A percentile compares a stretch with the other conserved stretches of the same genome.
These are phyloP conservation scores for Salvator merianae DNA, from an alignment of 2,113 vertebrate species.

Conservation along the genomic window DNA sequence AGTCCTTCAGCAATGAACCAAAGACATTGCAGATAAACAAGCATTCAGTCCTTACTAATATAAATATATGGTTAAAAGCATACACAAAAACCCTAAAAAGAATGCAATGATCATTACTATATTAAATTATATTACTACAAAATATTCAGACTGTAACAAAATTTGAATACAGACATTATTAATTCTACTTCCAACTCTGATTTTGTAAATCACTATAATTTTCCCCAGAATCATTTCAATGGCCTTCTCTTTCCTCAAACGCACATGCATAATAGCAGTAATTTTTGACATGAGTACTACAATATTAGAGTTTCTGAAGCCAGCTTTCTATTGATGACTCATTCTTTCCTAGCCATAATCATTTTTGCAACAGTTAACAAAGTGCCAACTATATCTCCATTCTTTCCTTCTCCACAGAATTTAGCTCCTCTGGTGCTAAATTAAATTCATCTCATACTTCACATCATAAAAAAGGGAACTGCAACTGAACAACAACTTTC, in stretches of 20 bases:
- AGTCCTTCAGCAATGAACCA: background rate
- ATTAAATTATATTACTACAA: background rate
- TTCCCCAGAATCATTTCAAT: background rate
- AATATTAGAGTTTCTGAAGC: background rate
- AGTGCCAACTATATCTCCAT: background rate
- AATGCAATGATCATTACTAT: background rate
- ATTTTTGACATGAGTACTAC: background rate
- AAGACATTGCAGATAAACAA: background rate
- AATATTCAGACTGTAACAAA: background rate
- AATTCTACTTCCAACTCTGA: background rate
- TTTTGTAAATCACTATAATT: background rate
- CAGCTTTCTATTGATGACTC: background rate
- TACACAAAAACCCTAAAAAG: background rate
- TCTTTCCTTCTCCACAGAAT: background rate
- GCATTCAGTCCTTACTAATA: background rate
- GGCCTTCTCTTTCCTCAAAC: background rate
- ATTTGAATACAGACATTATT: background rate
- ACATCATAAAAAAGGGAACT: background rate
- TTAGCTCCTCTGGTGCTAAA: background rate
- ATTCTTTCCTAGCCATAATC: slow-evolving; percentile 4
- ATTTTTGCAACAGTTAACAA: slow-evolving; percentile 13
- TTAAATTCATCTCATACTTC: background rate
- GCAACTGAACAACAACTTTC: background rate
- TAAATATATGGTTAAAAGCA: no score
- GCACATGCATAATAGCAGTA: slow-evolving; percentile 11